Evolutionary conservation across 1,140 invertebrate genomes (phyloP).

Genomic region (Lamellibrachia luymesi): DNA sequence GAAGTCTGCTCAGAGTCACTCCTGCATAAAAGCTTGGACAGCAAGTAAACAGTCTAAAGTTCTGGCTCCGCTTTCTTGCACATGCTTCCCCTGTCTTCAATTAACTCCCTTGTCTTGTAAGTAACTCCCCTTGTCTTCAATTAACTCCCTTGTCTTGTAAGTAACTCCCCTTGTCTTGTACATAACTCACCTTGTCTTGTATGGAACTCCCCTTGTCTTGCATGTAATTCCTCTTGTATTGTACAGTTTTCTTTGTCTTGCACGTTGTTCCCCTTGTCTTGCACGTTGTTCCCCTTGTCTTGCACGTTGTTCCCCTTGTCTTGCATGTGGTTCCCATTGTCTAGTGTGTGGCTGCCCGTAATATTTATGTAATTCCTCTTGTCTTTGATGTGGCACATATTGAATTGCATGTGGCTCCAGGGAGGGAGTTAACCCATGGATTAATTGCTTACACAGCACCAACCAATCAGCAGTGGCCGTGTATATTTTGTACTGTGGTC

Average conservation of each 20-base stretch:
- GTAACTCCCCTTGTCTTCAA: too few relatives aligned
- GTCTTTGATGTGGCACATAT: background rate
- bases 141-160: too few relatives aligned
- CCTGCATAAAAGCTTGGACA: background rate
- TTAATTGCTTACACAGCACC: background rate
- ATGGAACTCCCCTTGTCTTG: background rate
- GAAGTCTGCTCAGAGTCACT: background rate
- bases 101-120: too few relatives aligned
- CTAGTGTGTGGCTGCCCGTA: too few relatives aligned
- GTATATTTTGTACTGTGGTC: background rate
- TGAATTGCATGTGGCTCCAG: too few relatives aligned
- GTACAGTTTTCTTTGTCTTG: too few relatives aligned
- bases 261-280: background rate
- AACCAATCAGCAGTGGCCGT: background rate
- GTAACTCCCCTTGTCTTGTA: background rate
- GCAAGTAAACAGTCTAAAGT: background rate
- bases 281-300: background rate
- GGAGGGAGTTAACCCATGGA: too few relatives aligned
- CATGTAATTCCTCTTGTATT: background rate
- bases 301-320: background rate
- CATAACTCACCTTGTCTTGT: background rate
- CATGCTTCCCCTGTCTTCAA: too few relatives aligned
- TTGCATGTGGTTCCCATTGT: too few relatives aligned
- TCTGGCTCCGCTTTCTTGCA: too few relatives aligned
- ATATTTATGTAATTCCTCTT: background rate